Evolutionary conservation across 2,797 vertebrate genomes (phyloP), one percentile per base, ranked within the genome.

Genomic region (Hyperoplus immaculatus): DNA sequence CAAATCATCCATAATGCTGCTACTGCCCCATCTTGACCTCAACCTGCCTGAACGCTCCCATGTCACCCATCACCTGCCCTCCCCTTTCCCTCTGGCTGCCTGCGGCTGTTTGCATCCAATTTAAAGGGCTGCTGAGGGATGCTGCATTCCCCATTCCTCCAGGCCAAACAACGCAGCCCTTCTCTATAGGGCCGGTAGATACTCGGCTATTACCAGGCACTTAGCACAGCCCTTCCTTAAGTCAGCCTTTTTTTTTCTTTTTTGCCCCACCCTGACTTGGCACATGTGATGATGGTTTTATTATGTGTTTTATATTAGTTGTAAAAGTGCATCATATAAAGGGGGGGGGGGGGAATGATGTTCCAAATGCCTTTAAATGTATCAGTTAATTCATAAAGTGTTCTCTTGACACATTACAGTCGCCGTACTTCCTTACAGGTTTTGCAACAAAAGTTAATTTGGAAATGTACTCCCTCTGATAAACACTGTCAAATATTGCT

Each of bases 41-140:
- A 50, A 41, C 58, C 66, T 57, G 59, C 57, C 62, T 53, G 14
- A 69, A 6, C 0, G 29, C 54, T 72, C 61, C 66, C 63, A 14
- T 74, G 74, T 80, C 81, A 83, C 61, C 77, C 55, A 69, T 80
- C 63, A 54, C 60, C 51, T n/a, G 51, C 51, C 47, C 72, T 29
- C 50, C 39, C 68, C 58, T 70, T 66, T 53, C 41, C 71, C 63
- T 72, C 38, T 3, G 36, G 63, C 62, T 72, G 72, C 81, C 78
- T 66, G 60, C 59, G 18, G 86, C 85, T 87, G 84, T 83, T 90
- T 83, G 67, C 78, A 76, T 88, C 78, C 75, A 54, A 81, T 76
- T 82, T 72, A 84, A 81, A 79, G 80, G 65, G 77, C 72, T 81
- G 82, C 83, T 55, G 79, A 87, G 82, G 80, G 80, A 89, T 29